A percentile compares a stretch with the other conserved stretches of the same genome.
These are phyloP conservation scores for Prenolepis imparis DNA, from an alignment of 2,888 invertebrate species.

Conservation along the genomic window DNA sequence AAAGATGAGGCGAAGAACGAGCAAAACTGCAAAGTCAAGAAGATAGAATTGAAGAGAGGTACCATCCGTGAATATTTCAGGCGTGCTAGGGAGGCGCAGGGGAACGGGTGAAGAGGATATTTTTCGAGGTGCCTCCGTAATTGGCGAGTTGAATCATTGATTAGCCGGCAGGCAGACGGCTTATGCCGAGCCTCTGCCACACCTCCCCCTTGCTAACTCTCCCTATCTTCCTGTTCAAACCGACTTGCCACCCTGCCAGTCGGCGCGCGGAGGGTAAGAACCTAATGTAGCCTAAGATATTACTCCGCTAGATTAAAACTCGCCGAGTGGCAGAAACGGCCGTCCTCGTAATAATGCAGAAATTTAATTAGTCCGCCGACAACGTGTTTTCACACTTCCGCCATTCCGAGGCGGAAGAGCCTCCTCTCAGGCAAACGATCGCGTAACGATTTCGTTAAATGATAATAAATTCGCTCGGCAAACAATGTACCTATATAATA, in stretches of 20 bases:
- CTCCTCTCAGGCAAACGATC: not conserved
- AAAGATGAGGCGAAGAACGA: conserved; percentile 12
- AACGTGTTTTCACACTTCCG: conserved; percentile 71
- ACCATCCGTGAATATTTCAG: conserved; percentile 73
- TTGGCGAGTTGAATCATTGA: conserved; percentile 85
- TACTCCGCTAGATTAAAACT: conserved; percentile 82
- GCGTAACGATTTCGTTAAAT: conserved; percentile 47
- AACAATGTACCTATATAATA: not conserved
- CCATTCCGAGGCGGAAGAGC: conserved; percentile 23
- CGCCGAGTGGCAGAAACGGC: conserved; percentile 72
- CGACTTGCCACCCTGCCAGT: conserved; percentile 49
- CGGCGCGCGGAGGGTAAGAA: conserved; percentile 68
- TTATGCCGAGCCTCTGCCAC: conserved; percentile 70
- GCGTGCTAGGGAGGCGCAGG: conserved; percentile 48
- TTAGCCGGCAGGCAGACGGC: conserved; percentile 80
- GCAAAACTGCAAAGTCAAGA: conserved; percentile 43
- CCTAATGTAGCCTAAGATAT: conserved; percentile 82
- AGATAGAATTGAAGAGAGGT: conserved; percentile 71
- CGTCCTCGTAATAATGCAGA: conserved; percentile 75
- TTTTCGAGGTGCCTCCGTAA: conserved; percentile 84
- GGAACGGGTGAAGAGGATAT: conserved; percentile 70
- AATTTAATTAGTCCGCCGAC: conserved; percentile 78
- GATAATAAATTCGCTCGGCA: conserved; percentile 22
- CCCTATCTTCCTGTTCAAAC: conserved; percentile 64
- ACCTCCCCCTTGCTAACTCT: conserved; percentile 61